These are phyloP conservation scores for Aurelia sp. DNA, from an alignment of 30 jellyfish, hydroid and myxozoan species.

Conservation along the genomic window DNA sequence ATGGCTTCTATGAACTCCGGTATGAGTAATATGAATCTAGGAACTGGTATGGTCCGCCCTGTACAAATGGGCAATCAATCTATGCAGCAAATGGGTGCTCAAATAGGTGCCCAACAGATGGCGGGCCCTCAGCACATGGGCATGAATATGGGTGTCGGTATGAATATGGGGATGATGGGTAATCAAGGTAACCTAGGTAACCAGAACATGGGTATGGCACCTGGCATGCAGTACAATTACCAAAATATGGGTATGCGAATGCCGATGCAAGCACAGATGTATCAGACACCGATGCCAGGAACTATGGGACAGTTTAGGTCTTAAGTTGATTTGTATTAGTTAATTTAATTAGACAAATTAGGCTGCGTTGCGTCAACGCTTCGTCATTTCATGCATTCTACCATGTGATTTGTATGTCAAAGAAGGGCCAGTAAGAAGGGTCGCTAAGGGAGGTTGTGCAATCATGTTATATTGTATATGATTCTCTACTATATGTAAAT, in stretches of 20 bases:
- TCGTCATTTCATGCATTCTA: too few relatives aligned
- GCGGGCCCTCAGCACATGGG: slow-evolving; percentile 29
- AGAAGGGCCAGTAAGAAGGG: too few relatives aligned
- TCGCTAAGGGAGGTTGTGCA: background rate
- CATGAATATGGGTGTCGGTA: background rate
- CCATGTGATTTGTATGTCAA: too few relatives aligned
- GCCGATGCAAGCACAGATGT: slow-evolving; percentile 79
- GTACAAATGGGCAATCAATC: slow-evolving; percentile 7
- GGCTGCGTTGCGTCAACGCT: background rate
- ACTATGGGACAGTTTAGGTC: slow-evolving; percentile 81
- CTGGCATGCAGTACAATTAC: slow-evolving; percentile 52
- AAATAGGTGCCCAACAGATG: slow-evolving; percentile 10
- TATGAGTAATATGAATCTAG: slow-evolving; percentile 40
- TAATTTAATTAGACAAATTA: background rate
- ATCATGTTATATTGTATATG: slow-evolving; percentile 8
- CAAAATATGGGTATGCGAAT: slow-evolving; percentile 78
- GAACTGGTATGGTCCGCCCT: slow-evolving; percentile 46
- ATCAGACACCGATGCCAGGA: slow-evolving; percentile 57
- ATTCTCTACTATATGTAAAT: slow-evolving; percentile 1
- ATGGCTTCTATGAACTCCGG: slow-evolving; percentile 36
- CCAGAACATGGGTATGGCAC: slow-evolving; percentile 19
- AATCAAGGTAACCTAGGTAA: slow-evolving; percentile 9
- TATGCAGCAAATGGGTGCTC: slow-evolving; percentile 2
- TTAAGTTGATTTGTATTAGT: slow-evolving; percentile 1
- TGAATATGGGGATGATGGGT: slow-evolving; percentile 30